Percentiles rank a stretch among this genome's conserved stretches.
Evolutionary conservation across 2,888 invertebrate genomes (phyloP).

Genomic region (Philereme vetulata): DNA sequence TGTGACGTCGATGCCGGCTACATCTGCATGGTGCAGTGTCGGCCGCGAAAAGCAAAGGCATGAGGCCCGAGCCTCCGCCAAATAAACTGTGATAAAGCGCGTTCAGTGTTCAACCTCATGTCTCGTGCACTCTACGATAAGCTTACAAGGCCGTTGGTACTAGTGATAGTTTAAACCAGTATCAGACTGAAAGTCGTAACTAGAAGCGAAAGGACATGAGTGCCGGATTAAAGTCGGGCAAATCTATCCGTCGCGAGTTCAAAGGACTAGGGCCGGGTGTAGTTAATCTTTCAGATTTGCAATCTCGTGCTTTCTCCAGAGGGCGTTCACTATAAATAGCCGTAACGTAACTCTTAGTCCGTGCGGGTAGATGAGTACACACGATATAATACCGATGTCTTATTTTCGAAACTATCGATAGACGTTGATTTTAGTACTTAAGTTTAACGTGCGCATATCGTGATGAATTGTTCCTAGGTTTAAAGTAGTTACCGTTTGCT

Average conservation of each 20-base stretch:
- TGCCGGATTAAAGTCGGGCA: slow-evolving; percentile 57
- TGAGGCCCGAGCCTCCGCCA: slow-evolving; percentile 53
- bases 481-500: slow-evolving; percentile 59
- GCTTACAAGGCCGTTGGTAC: slow-evolving; percentile 67
- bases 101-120: slow-evolving; percentile 75
- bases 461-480: slow-evolving; percentile 72
- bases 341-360: slow-evolving; percentile 40
- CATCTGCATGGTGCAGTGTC: slow-evolving; percentile 90
- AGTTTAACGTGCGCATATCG: slow-evolving; percentile 77
- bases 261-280: slow-evolving; percentile 53
- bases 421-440: slow-evolving; percentile 65
- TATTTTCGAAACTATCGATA: slow-evolving; percentile 57
- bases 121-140: slow-evolving; percentile 57
- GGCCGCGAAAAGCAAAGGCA: slow-evolving; percentile 81
- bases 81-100: slow-evolving; percentile 79
- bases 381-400: slow-evolving; percentile 50
- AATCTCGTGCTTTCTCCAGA: slow-evolving; percentile 62
- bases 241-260: slow-evolving; percentile 42
- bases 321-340: slow-evolving; percentile 53
- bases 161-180: slow-evolving; percentile 67
- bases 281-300: slow-evolving; percentile 61
- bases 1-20: slow-evolving; percentile 97
- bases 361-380: slow-evolving; percentile 44
- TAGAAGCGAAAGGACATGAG: slow-evolving; percentile 45
- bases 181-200: slow-evolving; percentile 51